These are phyloP conservation scores for Chelon auratus DNA, from an alignment of 2,797 vertebrate species.

Conservation along the genomic window DNA sequence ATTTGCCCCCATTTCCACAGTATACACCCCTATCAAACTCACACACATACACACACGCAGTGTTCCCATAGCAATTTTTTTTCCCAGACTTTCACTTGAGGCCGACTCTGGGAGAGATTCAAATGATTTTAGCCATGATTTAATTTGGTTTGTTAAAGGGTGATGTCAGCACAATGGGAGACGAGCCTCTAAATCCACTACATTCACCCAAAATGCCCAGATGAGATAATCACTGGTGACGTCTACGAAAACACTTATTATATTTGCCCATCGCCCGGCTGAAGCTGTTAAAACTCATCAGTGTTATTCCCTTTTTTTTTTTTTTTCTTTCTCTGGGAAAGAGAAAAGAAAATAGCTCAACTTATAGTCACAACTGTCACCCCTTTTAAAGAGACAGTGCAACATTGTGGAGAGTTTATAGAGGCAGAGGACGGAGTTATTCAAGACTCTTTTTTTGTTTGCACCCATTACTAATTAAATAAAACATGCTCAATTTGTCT, in stretches of 20 bases:
- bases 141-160: conserved; percentile 88
- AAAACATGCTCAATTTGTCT: conserved; percentile 79
- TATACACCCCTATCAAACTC: conserved; percentile 51
- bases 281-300: conserved; percentile 91
- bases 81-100: conserved; percentile 85
- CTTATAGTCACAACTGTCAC: conserved; percentile 80
- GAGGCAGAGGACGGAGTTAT: conserved; percentile 67
- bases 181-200: conserved; percentile 91
- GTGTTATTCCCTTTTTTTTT: conserved; percentile 82
- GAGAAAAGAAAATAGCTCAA: conserved; percentile 72
- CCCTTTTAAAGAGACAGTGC: conserved; percentile 78
- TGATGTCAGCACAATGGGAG: conserved; percentile 91
- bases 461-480: conserved; percentile 83
- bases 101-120: conserved; percentile 84
- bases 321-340: conserved; percentile 73
- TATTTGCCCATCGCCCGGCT: conserved; percentile 90
- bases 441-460: conserved; percentile 82
- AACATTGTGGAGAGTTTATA: conserved; percentile 63
- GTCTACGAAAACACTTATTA: conserved; percentile 94
- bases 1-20: conserved; percentile 80
- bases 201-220: conserved; percentile 90
- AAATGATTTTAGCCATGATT: conserved; percentile 88
- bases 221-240: conserved; percentile 92
- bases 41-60: conserved; percentile 49
- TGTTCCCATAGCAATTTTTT: conserved; percentile 78